phyloP scores from a whole-genome alignment of 2,113 vertebrate genomes.

The Dipodomys ordii region DNA sequence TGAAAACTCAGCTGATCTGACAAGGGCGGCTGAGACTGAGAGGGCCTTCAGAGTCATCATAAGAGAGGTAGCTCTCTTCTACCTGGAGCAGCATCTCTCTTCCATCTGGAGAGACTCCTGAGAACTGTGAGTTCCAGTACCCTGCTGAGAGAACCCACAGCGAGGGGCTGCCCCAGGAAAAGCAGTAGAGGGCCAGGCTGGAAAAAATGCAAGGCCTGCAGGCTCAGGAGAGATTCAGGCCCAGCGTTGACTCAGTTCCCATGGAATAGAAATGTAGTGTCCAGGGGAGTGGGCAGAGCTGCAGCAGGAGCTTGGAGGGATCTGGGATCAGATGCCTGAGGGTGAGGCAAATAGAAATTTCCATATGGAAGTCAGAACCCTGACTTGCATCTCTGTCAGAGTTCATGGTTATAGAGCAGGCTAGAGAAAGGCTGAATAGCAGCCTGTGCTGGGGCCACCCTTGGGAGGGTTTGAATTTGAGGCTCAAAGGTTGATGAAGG shows the following conservation, averaged over 20 bases:
- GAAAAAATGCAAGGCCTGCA: background rate
- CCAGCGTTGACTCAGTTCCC: background rate
- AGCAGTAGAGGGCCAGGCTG: background rate
- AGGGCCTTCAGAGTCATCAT: background rate
- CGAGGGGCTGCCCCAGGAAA: background rate
- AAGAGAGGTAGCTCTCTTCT: background rate
- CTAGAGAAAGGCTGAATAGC: background rate
- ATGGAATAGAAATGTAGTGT: background rate
- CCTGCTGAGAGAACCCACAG: background rate
- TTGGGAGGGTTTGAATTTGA: background rate
- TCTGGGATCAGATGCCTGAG: background rate
- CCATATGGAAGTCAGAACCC: background rate
- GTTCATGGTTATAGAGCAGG: background rate
- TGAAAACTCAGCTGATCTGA: background rate
- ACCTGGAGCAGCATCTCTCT: background rate
- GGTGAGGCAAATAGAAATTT: background rate
- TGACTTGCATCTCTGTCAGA: background rate
- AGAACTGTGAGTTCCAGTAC: background rate
- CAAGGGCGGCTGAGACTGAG: background rate
- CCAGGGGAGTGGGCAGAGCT: background rate
- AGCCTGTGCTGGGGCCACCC: background rate
- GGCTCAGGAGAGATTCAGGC: background rate
- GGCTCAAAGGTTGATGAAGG: background rate
- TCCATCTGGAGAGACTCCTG: background rate
- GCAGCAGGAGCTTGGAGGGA: background rate